Evolutionary conservation across 2,888 invertebrate species (phyloP), one percentile per base, ranked within the genome.

Genomic region (Bellardia bayeri): DNA sequence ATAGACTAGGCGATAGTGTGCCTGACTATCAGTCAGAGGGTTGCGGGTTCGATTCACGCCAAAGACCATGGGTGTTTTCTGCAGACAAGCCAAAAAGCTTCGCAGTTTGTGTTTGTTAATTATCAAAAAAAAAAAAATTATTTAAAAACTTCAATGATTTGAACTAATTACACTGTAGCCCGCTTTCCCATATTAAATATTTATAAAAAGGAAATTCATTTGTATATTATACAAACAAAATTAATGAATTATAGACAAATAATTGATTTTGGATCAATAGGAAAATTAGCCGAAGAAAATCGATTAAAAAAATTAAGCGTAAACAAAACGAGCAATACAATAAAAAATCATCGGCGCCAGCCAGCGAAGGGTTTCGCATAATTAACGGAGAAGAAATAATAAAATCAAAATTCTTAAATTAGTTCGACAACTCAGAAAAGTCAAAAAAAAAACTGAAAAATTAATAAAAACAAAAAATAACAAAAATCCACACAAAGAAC

Each of bases 231-330:
- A 83, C 56, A 75, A 83, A 85, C 58, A 80, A 63, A 69, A 64
- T 83, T 61, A 82, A 75, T 83, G 64, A 87, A 76, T 75, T 80
- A 45, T 80, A 80, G 51, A 84, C 80, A 88, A 89, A 89, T 89
- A 90, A 90, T 90, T 90, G 89, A 90, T 89, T 90, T 88, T 79
- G 79, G 89, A 74, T 90, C 89, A 90, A 89, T 89, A 89, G 89
- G 89, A 89, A 89, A 89, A 78, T 81, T 82, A 87, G 88, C 88
- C 89, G 82, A 88, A 88, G 72, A 88, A 88, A 88, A 87, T 89
- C 86, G 89, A 88, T 89, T 86, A 86, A 83, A 86, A 37, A 80
- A 51, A 63, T 85, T 85, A 82, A 87, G 74, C 71, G 79, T 85
- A 78, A 83, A 88, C 74, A 30, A 87, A 78, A 88, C n/a, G 63